Percentiles rank a stretch among this genome's conserved stretches.
These are phyloP conservation scores for Neoscelio sp. DNA, from an alignment of 2,888 invertebrate species.

Conservation along the genomic window DNA sequence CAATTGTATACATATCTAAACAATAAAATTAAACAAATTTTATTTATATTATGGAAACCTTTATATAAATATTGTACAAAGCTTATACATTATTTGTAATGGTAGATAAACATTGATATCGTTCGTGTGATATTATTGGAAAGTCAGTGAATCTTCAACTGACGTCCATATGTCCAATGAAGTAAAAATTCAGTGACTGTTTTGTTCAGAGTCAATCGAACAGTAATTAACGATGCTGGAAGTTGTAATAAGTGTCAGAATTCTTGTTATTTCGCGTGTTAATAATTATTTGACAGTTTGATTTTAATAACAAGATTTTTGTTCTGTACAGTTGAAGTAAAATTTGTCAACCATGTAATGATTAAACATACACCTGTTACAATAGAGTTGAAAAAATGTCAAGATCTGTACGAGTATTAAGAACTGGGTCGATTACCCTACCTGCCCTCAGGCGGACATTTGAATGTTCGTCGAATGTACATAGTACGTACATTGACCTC, in stretches of 20 bases:
- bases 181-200: slow-evolving; percentile 40
- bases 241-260: slow-evolving; percentile 32
- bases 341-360: slow-evolving; percentile 43
- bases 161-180: slow-evolving; percentile 28
- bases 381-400: slow-evolving; percentile 47
- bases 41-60: no score
- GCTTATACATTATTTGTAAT: not conserved
- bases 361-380: slow-evolving; percentile 9
- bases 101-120: not conserved
- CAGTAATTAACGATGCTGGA: slow-evolving; percentile 31
- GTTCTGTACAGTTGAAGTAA: slow-evolving; percentile 10
- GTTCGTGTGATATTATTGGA: slow-evolving; percentile 16
- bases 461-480: slow-evolving; percentile 55
- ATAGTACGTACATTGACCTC: slow-evolving; percentile 43
- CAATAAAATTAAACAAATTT: no score
- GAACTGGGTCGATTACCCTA: slow-evolving; percentile 59
- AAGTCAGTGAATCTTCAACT: slow-evolving; percentile 35
- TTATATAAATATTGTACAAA: no score
- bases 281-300: slow-evolving; percentile 17
- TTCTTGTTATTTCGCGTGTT: slow-evolving; percentile 13
- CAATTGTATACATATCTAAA: no score
- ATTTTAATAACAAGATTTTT: not conserved
- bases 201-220: slow-evolving; percentile 48
- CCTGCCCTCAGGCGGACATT: slow-evolving; percentile 55
- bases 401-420: slow-evolving; percentile 52